These are phyloP conservation scores for Urophycis tenuis DNA, from an alignment of 2,797 vertebrate species.

Conservation along the genomic window DNA sequence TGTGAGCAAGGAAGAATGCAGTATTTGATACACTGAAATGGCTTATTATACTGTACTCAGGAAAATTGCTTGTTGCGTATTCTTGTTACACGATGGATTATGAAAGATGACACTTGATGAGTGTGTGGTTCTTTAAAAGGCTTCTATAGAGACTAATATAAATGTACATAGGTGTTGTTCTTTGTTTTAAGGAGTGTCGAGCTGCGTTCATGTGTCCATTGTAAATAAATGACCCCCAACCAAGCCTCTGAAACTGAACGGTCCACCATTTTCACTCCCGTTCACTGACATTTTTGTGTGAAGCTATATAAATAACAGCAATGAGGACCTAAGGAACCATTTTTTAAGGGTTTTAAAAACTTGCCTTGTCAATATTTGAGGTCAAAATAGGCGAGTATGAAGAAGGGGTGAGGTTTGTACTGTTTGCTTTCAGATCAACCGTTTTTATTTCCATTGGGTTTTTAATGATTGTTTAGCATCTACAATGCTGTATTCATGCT, in stretches of 20 bases:
- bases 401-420: slow-evolving; percentile 39
- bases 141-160: slow-evolving; percentile 54
- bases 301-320: slow-evolving; percentile 32
- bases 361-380: not conserved
- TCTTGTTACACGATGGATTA: slow-evolving; percentile 42
- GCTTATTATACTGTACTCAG: slow-evolving; percentile 60
- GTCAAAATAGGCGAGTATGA: not conserved
- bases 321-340: slow-evolving; percentile 36
- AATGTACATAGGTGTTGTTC: slow-evolving; percentile 58
- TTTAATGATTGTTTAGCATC: slow-evolving; percentile 2
- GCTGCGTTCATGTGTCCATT: slow-evolving; percentile 46
- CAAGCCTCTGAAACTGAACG: no score
- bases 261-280: slow-evolving; percentile 13
- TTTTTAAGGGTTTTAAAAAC: not conserved
- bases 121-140: slow-evolving; percentile 23
- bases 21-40: slow-evolving; percentile 52
- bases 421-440: slow-evolving; percentile 1
- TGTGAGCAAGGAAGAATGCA: slow-evolving; percentile 44
- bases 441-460: not conserved
- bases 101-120: slow-evolving; percentile 33
- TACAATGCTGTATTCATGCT: not conserved
- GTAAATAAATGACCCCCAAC: slow-evolving; percentile 48
- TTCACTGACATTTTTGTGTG: slow-evolving; percentile 42
- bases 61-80: slow-evolving; percentile 46
- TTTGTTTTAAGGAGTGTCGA: slow-evolving; percentile 41